A percentile compares a stretch with the other conserved stretches of the same genome.
Conservation (phyloP, 2,888 invertebrate species). For the Aspidapion aeneum region DNA sequence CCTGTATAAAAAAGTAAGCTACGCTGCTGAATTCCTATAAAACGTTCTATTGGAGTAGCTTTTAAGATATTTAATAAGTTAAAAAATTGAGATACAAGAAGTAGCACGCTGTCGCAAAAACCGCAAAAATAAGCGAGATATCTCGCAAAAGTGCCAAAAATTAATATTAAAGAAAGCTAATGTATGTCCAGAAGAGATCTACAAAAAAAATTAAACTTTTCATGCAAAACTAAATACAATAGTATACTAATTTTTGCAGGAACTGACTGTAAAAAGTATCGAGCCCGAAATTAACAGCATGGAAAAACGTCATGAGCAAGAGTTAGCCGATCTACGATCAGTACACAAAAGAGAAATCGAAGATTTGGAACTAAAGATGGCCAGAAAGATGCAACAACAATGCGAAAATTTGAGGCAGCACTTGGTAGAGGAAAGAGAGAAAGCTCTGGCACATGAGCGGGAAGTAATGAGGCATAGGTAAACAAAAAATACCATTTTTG, state of each 20-base stretch:
- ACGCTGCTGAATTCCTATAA: no score
- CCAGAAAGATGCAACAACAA: conserved; percentile 59
- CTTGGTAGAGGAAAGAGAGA: conserved; percentile 59
- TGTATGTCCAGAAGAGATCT: no score
- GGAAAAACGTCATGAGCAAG: conserved; percentile 64
- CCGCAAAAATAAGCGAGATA: no score
- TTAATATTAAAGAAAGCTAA: no score
- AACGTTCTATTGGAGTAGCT: no score
- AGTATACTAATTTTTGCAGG: conserved; percentile 52
- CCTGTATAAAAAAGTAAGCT: no score
- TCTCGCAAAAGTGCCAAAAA: no score
- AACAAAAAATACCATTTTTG: background rate
- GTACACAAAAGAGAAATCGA: conserved; percentile 64
- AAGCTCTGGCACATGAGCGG: conserved; percentile 58
- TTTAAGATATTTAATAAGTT: no score
- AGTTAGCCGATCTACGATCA: conserved; percentile 64
- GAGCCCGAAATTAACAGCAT: conserved; percentile 80
- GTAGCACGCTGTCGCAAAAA: no score
- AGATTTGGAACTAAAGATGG: conserved; percentile 59
- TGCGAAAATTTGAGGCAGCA: conserved; percentile 59
- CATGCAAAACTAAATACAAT: no score
- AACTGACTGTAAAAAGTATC: conserved; percentile 82
- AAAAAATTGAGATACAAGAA: no score
- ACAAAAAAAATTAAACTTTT: no score
- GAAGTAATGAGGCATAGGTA: conserved; percentile 56